Evolutionary conservation across 2,888 invertebrate species (phyloP), one percentile per base, ranked within the genome.

Genomic region (Torymus tubicola): DNA sequence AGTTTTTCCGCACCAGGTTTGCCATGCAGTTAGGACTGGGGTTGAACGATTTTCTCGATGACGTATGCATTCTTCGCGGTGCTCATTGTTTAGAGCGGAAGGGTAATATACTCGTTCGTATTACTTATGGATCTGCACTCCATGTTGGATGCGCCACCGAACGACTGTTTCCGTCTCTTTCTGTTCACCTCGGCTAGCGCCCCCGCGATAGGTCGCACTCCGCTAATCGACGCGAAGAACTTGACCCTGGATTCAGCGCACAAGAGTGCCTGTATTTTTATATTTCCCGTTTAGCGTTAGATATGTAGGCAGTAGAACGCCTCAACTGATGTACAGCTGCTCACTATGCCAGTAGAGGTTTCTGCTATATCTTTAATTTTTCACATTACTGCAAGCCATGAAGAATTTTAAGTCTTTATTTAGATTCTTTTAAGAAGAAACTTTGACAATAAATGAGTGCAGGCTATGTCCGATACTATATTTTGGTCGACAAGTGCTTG

Each of bases 171-270:
- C 31, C 8, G 4, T 73, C 31, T 64, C 31, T 74, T n/a, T 75
- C 52, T 42, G 4, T 57, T 18, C 64, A 16, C 16, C n/a, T 21
- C 31, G 31, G 55, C 61, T 71, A 16, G 60, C 72, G 31, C 13
- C 4, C 53, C 65, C 31, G 21, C 50, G 58, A 18, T 64, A 31
- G 53, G 52, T 14, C 21, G 55, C 60, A 68, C 63, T 18, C 18
- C 10, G 55, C 53, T 71, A 71, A 71, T 78, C 64, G 70, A 24
- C 67, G 18, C 50, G 21, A 70, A 78, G 81, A 83, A 82, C 81
- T 83, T 83, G 82, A 83, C 82, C 76, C 81, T 83, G 78, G 75
- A 61, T 69, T 61, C 42, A 42, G 42, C 8, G 8, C 42, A 42
- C 42, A 42, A 42, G 60, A 68, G 67, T 58, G 72, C 68, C 79